Base-by-base conservation (phyloP, 2,888 invertebrate genomes). In the Orthosia incerta region DNA sequence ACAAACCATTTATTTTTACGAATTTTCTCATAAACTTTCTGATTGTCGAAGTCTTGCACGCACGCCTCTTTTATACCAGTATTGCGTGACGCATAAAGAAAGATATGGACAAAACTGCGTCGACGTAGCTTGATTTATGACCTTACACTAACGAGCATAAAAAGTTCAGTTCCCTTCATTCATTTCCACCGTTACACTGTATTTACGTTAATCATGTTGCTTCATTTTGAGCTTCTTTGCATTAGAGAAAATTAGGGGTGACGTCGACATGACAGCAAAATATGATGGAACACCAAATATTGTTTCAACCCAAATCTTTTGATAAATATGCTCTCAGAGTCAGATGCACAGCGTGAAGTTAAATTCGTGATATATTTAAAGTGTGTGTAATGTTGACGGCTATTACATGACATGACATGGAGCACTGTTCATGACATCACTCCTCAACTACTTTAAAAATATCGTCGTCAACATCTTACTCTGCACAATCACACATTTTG, bases 31-130 rank as follows among this genome's bases (percentile, higher is more conserved):
- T 56, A 61, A 67, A 46, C 39, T 20, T n/a, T 55, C 13, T 31
- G 18, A 23, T 39, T 60, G 46, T 51, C 46, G 55, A 59, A 64
- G 48, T 26, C 45, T 72, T 62, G 62, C 79, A 84, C 74, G 76
- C 82, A 76, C 12, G 23, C 66, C 67, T 70, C 56, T 81, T 88
- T 87, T 87, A 89, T 87, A 82, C 79, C 79, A 73, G 53, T 83
- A 86, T 90, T 80, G 91, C 91, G 90, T 90, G 90, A 78, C 83
- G 73, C 75, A 56, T 48, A 71, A 74, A 76, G 76, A 75, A 74
- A 77, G 79, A 75, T 77, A 79, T 51, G 74, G 39, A 62, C 68
- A 39, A 67, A 74, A 76, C 61, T 71, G 64, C 63, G 76, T 68
- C 62, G 76, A 70, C 71, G 55, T 55, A 62, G 51, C 70, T 79